Evolutionary conservation across 2,797 vertebrate species (phyloP), one percentile per base, ranked within the genome.

Genomic region (Peromyscus nudipes): DNA sequence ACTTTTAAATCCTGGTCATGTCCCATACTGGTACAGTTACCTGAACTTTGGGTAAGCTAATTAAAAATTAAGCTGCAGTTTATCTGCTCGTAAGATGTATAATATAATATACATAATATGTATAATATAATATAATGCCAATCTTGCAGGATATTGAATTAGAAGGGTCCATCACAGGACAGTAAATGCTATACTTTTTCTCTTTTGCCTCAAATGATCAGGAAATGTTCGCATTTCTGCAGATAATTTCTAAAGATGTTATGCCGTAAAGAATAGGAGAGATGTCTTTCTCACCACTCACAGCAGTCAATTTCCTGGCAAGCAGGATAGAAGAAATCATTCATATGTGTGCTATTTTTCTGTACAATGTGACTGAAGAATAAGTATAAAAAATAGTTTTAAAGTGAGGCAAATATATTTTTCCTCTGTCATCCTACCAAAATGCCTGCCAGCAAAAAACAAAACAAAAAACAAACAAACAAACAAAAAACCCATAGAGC

Each of bases 321-420:
- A 90, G n/a, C 23, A 94, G 62, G 79, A 81, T 96, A 29, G 89
- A 94, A 97, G 85, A 96, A 64, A 96, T 90, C 71, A 94, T 92
- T 96, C 76, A 89, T 84, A 77, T 85, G n/a, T 91, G 37, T 91
- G 81, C 60, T 95, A 64, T 79, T 95, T 76, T 95, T 97, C 97
- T 92, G 93, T 79, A 95, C 88, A 94, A 62, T 92, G 85, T 94
- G 77, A 89, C 75, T 96, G 94, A 96, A 95, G 95, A 97, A 91
- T 86, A 86, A 96, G 79, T 94, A 94, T 81, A 71, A 92, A 97
- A 96, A 96, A 93, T 69, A 96, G 94, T 95, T 97, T 94, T 88
- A 97, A 97, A 94, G 92, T 89, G 85, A 97, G 92, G 92, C 91
- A 96, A 97, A 96, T 91, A 69, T 97, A 97, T 98, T 97, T 97